A percentile compares a stretch with the other conserved stretches of the same genome.
These are phyloP conservation scores for Hystrix brachyura DNA, from an alignment of 2,113 vertebrate genomes.

Conservation along the genomic window DNA sequence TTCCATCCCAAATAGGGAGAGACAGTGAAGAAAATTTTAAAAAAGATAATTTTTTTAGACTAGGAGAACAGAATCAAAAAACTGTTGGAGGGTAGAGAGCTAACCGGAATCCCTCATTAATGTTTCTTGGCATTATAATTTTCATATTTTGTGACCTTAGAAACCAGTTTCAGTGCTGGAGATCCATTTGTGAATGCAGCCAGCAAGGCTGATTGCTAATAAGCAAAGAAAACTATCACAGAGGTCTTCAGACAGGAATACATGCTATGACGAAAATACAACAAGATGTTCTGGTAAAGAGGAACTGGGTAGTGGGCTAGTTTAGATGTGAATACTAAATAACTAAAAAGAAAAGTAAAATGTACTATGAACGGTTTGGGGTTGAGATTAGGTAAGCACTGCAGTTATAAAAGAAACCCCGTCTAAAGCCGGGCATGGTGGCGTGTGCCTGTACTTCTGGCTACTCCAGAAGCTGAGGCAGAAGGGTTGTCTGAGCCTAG, in stretches of 20 bases:
- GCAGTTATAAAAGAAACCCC: background rate
- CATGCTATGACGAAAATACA: background rate
- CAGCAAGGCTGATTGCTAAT: background rate
- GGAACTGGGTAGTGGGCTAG: background rate
- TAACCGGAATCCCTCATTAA: background rate
- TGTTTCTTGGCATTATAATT: background rate
- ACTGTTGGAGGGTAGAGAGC: background rate
- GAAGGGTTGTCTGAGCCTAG: background rate
- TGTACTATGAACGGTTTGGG: background rate
- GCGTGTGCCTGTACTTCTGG: background rate
- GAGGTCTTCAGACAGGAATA: background rate
- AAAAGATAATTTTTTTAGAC: background rate
- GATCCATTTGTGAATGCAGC: background rate
- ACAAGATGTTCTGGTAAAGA: background rate
- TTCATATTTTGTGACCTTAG: background rate
- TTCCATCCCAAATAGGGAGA: background rate
- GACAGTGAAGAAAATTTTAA: background rate
- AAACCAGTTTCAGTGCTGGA: background rate
- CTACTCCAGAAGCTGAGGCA: background rate
- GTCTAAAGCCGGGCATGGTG: no score
- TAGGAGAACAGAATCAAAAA: background rate
- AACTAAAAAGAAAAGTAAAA: background rate
- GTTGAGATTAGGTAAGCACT: background rate
- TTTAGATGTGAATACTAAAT: background rate
- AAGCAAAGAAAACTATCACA: background rate